Base-by-base conservation (phyloP, 2,888 invertebrate species). In the Monoplex corrugatus region DNA sequence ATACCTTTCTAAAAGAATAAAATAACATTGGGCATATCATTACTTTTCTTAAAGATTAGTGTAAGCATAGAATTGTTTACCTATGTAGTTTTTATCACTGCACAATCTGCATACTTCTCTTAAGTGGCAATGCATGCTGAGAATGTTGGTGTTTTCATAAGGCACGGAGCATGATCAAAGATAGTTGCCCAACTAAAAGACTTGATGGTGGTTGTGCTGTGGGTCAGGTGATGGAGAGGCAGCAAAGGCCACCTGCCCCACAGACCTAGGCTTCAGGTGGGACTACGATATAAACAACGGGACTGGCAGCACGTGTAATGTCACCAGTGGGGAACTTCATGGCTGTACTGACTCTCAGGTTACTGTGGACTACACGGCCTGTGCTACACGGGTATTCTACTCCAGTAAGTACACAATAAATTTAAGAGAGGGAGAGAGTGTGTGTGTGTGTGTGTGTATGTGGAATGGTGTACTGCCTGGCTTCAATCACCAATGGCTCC, bases 361-460 rank as follows among this genome's bases (percentile, higher is more conserved):
- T 44, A 88, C 89, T 2, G 92, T 83, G 85, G 93, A 93, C 89
- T 92, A 92, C 86, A 93, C 93, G 0, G 50, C 90, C 32, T 93
- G 93, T 89, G 89, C 87, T 19, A 92, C 92, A 0, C 50, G 89
- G 1, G 91, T 92, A 44, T 89, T 92, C 80, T 93, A 92, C 63
- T 92, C 93, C 43, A 83, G 93, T 93, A 89, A 89, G 90, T 86
- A n/a, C 32, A n/a, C n/a, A n/a, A n/a, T n/a, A n/a, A n/a, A n/a
- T 50, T 8, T 50, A 50, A 13, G 50, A 13, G 50, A 13, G 50
- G 8, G 50, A 13, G 50, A 13, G 50, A 13, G 50, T 50, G 50
- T 50, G 50, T 50, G 50, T 50, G 50, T 63, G 63, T 63, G 63
- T 63, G 8, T 63, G 63, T 63, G 63, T 16, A 23, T 8, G 13